phyloP scores from a whole-genome alignment of 2,888 invertebrate species.

The Alviniconcha strummeri region DNA sequence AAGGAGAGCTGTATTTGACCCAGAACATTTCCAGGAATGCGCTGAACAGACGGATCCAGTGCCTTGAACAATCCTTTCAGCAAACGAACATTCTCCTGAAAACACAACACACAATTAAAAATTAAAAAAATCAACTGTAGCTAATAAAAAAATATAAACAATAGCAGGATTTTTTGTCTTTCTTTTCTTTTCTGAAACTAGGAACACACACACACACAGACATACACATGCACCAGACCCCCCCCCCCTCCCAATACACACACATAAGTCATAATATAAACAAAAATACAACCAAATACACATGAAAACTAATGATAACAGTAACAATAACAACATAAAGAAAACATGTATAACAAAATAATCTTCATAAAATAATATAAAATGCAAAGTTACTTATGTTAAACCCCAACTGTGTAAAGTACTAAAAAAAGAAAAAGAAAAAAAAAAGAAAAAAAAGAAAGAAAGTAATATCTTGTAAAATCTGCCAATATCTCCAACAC shows the following conservation, averaged over 20 bases:
- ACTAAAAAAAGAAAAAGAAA: not conserved
- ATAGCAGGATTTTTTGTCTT: too few relatives aligned
- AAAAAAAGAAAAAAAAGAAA: not conserved
- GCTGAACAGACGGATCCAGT: conserved; percentile 65
- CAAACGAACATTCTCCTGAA: conserved; percentile 64
- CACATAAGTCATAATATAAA: not conserved
- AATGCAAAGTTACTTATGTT: too few relatives aligned
- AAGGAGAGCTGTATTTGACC: conserved; percentile 68
- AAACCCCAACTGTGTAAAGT: too few relatives aligned
- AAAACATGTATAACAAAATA: too few relatives aligned
- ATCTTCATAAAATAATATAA: too few relatives aligned
- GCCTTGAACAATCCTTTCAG: conserved; percentile 67
- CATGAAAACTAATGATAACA: too few relatives aligned
- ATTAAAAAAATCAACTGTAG: too few relatives aligned
- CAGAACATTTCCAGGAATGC: conserved; percentile 51
- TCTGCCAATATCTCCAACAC: not conserved
- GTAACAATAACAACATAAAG: too few relatives aligned
- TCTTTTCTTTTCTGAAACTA: not conserved
- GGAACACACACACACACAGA: not conserved
- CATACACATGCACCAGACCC: not conserved
- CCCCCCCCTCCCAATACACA: too few relatives aligned
- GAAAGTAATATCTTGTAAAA: not conserved
- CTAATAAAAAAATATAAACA: not conserved
- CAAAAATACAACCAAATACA: not conserved
- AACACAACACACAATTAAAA: not conserved